Evolutionary conservation across 2,888 invertebrate species (phyloP).

Genomic region (Drosophila villosipedis): DNA sequence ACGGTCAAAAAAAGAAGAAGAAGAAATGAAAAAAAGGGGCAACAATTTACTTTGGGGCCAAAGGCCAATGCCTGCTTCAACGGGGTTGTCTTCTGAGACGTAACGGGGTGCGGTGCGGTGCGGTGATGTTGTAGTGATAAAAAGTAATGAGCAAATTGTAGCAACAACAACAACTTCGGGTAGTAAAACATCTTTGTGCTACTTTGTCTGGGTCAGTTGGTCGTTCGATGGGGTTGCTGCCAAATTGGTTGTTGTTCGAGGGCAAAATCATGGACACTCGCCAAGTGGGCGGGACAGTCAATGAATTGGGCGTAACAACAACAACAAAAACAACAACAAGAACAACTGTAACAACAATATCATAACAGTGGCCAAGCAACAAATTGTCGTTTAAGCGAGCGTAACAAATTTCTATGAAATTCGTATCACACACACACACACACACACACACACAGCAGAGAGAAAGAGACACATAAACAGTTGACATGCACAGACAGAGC

Average conservation of each 20-base stretch:
- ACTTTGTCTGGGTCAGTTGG: constrained; percentile 77
- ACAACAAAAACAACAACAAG: constrained; percentile 40
- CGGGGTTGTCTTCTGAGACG: constrained; percentile 16
- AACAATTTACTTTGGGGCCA: constrained; percentile 71
- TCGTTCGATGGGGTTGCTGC: constrained; percentile 49
- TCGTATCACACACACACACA: constrained; percentile 43
- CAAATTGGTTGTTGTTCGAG: constrained; percentile 65
- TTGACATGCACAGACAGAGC: constrained; percentile 40
- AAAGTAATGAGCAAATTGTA: constrained; percentile 81
- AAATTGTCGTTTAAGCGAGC: constrained; percentile 75
- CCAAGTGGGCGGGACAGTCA: constrained; percentile 53
- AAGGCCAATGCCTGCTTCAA: constrained; percentile 54
- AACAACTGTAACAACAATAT: constrained; percentile 20
- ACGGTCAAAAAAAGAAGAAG: constrained; percentile 8
- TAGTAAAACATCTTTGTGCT: constrained; percentile 77
- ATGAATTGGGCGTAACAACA: constrained; percentile 73
- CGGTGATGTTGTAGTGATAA: constrained; percentile 68
- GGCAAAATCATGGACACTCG: constrained; percentile 17
- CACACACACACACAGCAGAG: not conserved
- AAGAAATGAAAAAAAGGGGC: constrained; percentile 60
- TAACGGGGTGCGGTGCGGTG: constrained; percentile 1
- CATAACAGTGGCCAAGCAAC: constrained; percentile 42
- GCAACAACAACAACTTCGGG: constrained; percentile 58
- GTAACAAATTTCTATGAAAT: constrained; percentile 72
- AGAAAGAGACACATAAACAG: constrained; percentile 13